A percentile compares a stretch with the other conserved stretches of the same genome.
These are phyloP conservation scores for Tapirus terrestris DNA, from an alignment of 2,113 vertebrate species.

Conservation along the genomic window DNA sequence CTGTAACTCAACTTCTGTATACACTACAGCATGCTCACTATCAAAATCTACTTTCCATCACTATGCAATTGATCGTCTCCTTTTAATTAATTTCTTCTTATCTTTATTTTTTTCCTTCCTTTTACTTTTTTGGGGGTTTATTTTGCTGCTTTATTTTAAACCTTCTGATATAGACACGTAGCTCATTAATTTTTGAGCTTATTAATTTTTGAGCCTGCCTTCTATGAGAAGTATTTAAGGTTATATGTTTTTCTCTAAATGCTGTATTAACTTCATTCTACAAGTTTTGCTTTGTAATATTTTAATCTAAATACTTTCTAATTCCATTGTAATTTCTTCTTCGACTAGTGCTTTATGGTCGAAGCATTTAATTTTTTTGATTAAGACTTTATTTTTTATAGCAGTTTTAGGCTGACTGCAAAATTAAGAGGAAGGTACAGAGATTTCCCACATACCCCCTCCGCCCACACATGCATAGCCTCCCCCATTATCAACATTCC, in stretches of 20 bases:
- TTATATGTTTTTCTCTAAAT: not conserved
- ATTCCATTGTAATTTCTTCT: not conserved
- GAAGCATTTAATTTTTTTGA: not conserved
- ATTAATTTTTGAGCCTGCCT: not conserved
- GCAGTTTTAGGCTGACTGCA: not conserved
- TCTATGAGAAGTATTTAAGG: not conserved
- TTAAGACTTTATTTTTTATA: not conserved
- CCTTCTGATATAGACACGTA: not conserved
- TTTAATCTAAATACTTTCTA: slow-evolving; percentile 20
- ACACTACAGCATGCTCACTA: too few relatives aligned
- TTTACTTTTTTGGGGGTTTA: not conserved
- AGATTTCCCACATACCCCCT: not conserved
- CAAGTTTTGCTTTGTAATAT: not conserved
- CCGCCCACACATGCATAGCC: not conserved
- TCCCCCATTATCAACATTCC: not conserved
- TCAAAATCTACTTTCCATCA: too few relatives aligned
- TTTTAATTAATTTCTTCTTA: not conserved
- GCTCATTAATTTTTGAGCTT: not conserved
- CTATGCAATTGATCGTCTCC: not conserved
- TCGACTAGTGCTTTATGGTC: not conserved
- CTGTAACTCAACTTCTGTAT: too few relatives aligned
- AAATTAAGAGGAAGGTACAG: not conserved
- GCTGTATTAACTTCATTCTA: not conserved
- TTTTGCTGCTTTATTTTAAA: not conserved
- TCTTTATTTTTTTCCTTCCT: not conserved